Conservation (phyloP, 2,888 invertebrate genomes). For the Patella caerulea region DNA sequence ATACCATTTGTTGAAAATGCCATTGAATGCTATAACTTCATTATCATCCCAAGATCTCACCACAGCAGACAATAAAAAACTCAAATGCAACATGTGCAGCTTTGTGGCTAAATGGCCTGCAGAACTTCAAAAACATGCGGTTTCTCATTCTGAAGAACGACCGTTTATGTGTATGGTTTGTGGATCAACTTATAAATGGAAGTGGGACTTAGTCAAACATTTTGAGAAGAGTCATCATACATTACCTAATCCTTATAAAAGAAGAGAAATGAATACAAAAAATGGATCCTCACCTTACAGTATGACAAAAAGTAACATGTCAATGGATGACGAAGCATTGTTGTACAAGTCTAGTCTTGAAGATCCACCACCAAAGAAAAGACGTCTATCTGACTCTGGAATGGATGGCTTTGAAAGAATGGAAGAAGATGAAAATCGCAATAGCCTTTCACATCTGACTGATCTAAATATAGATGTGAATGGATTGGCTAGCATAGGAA, state of each 20-base stretch:
- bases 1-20: slow-evolving; percentile 63
- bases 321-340: slow-evolving; percentile 7
- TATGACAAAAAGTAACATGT: background rate
- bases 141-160: slow-evolving; percentile 67
- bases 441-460: slow-evolving; percentile 12
- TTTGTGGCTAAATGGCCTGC: slow-evolving; percentile 69
- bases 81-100: slow-evolving; percentile 69
- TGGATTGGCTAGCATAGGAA: slow-evolving; percentile 14
- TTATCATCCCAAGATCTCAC: slow-evolving; percentile 51
- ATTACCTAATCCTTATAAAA: slow-evolving; percentile 68
- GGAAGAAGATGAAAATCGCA: slow-evolving; percentile 25
- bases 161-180: slow-evolving; percentile 69
- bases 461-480: slow-evolving; percentile 16
- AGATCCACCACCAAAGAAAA: slow-evolving; percentile 41
- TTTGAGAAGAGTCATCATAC: slow-evolving; percentile 68
- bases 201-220: slow-evolving; percentile 70
- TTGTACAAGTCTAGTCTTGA: slow-evolving; percentile 20
- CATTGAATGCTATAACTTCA: slow-evolving; percentile 55
- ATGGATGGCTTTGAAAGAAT: slow-evolving; percentile 30
- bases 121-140: slow-evolving; percentile 69
- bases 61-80: slow-evolving; percentile 46
- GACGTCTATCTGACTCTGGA: slow-evolving; percentile 49
- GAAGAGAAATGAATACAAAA: slow-evolving; percentile 51
- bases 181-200: slow-evolving; percentile 70
- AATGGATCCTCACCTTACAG: slow-evolving; percentile 24